Evolutionary conservation across 2,113 vertebrate species (phyloP), one percentile per base, ranked within the genome.

Genomic region (Corythoichthys intestinalis): DNA sequence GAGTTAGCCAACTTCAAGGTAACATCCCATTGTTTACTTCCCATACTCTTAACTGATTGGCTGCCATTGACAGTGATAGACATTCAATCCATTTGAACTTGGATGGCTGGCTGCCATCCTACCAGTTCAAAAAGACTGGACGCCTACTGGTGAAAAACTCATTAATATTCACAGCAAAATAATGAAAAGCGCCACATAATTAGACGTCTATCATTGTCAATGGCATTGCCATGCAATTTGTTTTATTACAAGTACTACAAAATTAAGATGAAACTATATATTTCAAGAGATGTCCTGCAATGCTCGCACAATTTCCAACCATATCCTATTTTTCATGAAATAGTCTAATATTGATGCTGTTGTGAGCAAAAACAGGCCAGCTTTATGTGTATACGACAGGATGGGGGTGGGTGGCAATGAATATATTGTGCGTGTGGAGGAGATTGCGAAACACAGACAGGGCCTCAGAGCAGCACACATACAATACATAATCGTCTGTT

Each of bases 381-480:
- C 70, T 47, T 73, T 63, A 41, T 66, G 65, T 53, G 81, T 79
- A 34, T 69, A 58, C 11, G 47, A 59, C 59, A 57, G 67, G 71
- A 73, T 78, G 81, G 74, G 77, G 75, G 85, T 70, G 73, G 70
- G 56, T 69, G 66, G 65, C 50, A 35, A 63, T 69, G 69, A 73
- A 72, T 71, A 75, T 73, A 68, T 38, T n/a, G 53, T 65, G 63
- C 72, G 65, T 69, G 58, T 65, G 59, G 70, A 69, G 78, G 69
- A 70, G 72, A 81, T 46, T 41, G 75, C 75, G 61, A 70, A 64
- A 76, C 63, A 64, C 35, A 48, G 56, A 67, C 47, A 11, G 48
- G 10, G 44, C 68, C 74, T 71, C 63, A 65, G 54, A 46, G 69
- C 62, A 66, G 70, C 56, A 67, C 48, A 66, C 14, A 39, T 9